These are phyloP conservation scores for Euschistus heros DNA, from an alignment of 1,140 invertebrate genomes.

Conservation along the genomic window DNA sequence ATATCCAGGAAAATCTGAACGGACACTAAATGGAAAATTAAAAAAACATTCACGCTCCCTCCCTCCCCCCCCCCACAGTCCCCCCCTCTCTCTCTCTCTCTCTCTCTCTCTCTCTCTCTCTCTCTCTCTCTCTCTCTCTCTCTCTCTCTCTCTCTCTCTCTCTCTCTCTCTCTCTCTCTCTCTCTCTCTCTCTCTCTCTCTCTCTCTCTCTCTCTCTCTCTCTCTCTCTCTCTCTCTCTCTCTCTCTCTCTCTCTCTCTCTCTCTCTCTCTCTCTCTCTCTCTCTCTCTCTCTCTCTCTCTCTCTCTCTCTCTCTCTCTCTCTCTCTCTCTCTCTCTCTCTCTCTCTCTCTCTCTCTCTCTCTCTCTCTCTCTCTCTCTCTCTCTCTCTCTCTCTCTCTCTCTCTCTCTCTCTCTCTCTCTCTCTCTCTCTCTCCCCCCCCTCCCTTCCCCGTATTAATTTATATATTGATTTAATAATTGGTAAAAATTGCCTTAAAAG, in stretches of 20 bases:
- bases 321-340: slow-evolving; percentile 16
- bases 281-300: slow-evolving; percentile 19
- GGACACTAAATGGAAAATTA: too few species aligned
- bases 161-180: slow-evolving; percentile 14
- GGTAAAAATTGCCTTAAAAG: too few species aligned
- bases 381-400: slow-evolving; percentile 15
- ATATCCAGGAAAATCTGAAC: too few species aligned
- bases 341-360: slow-evolving; percentile 19
- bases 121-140: slow-evolving; percentile 14
- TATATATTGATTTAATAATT: too few species aligned
- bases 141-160: slow-evolving; percentile 11
- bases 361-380: slow-evolving; percentile 18
- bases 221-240: neutral
- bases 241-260: slow-evolving; percentile 17
- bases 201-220: neutral
- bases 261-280: slow-evolving; percentile 19
- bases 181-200: slow-evolving; percentile 14
- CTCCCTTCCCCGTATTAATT: too few species aligned
- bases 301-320: slow-evolving; percentile 14
- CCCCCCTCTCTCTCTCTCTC: neutral
- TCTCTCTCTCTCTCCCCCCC: too few species aligned
- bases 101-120: neutral
- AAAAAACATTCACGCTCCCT: too few species aligned
- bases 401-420: slow-evolving; percentile 18
- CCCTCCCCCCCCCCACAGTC: neutral